Evolutionary conservation across 2,797 vertebrate genomes (phyloP), one percentile per base, ranked within the genome.

Genomic region (Enteromius trimaculatus): DNA sequence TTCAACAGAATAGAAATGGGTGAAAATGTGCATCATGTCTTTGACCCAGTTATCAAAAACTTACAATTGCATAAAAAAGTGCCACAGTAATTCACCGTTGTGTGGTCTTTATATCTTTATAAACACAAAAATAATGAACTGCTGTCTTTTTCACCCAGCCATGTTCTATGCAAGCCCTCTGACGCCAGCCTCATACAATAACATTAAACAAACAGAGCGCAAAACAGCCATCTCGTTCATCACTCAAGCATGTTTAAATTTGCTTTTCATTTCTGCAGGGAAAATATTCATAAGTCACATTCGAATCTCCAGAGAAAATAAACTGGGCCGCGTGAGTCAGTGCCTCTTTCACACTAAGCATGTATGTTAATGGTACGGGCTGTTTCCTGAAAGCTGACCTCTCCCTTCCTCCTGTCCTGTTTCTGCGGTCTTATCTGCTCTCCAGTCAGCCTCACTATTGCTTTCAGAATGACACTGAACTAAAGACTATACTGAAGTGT

Each of bases 261-360:
- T 58, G 89, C 87, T 86, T 88, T 80, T 81, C 55, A 31, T 86
- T 85, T 85, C 88, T 87, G 79, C 76, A 82, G 71, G 88, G 85
- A 89, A 91, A 84, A 88, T 81, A 86, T 90, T 82, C 80, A 85
- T 91, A 89, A 90, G 91, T 77, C 77, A 72, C n/a, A 75, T 81
- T 85, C 86, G 77, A 80, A 86, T 89, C 88, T 86, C 80, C 82
- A 69, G 39, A 87, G 83, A 90, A 91, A 91, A 91, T 83, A 86
- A 87, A 84, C 83, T 66, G 49, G 79, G 65, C 82, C 42, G 23
- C 23, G 77, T 90, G 91, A 92, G 86, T 90, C 88, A 90, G 85
- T 34, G 83, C 39, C 60, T 69, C 88, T 89, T 87, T 91, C 78
- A 83, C 81, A 76, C 84, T 37, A 21, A 21, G 86, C 74, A 29